Evolutionary conservation across 2,797 vertebrate species (phyloP).

Genomic region (Tapirus indicus): DNA sequence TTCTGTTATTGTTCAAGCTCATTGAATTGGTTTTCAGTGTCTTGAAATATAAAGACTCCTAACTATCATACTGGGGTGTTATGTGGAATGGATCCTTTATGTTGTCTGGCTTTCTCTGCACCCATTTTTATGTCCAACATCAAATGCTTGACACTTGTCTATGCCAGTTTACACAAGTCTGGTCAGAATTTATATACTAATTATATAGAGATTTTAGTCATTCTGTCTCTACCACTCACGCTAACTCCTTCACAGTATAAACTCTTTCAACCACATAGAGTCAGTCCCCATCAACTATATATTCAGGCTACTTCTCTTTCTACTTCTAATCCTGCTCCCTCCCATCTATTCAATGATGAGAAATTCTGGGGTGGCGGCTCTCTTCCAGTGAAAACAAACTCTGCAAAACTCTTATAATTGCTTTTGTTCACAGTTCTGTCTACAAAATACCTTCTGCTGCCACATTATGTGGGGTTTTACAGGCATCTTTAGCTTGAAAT

Average conservation of each 20-base stretch:
- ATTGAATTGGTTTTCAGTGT: constrained; percentile 10
- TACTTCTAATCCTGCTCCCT: background rate
- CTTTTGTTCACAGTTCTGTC: constrained; percentile 7
- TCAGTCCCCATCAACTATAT: background rate
- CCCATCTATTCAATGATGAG: background rate
- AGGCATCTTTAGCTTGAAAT: background rate
- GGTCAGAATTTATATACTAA: background rate
- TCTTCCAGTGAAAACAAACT: constrained; percentile 9
- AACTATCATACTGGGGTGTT: background rate
- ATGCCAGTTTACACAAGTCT: background rate
- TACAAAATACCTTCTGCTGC: constrained; percentile 17
- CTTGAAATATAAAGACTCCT: background rate
- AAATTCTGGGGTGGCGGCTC: background rate
- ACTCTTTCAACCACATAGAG: background rate
- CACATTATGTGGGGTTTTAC: background rate
- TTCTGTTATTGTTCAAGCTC: background rate
- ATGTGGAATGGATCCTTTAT: background rate
- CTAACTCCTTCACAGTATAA: background rate
- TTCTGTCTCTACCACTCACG: background rate
- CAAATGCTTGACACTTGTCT: background rate
- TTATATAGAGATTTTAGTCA: background rate
- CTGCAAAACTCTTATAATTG: background rate
- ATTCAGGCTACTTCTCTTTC: background rate
- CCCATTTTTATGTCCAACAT: background rate
- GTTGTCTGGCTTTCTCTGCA: background rate